These are phyloP conservation scores for Vulpes vulpes DNA, from an alignment of 2,113 vertebrate genomes.

Conservation along the genomic window DNA sequence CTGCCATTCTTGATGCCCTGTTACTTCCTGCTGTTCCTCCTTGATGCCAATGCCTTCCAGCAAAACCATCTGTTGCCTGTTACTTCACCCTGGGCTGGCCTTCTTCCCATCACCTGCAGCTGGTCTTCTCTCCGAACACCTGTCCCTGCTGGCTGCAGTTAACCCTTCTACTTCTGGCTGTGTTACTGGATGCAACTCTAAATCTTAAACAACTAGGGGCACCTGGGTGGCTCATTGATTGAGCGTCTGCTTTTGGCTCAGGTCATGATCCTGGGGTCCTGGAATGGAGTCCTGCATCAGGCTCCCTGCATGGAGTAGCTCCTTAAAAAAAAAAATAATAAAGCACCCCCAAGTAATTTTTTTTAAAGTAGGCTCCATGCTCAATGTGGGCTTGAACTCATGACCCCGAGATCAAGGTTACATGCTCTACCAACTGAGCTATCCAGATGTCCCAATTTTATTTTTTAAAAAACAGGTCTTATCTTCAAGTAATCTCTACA, in stretches of 20 bases:
- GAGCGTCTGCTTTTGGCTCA: too few relatives aligned
- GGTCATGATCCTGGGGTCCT: too few relatives aligned
- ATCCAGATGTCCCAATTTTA: background rate
- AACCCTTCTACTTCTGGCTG: conserved; percentile 57
- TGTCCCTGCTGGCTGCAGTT: conserved; percentile 21
- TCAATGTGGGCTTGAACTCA: too few relatives aligned
- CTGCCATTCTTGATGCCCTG: background rate
- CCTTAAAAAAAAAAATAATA: background rate
- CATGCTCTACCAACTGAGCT: too few relatives aligned
- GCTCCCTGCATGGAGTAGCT: too few relatives aligned
- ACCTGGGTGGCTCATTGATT: too few relatives aligned
- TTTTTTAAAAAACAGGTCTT: background rate
- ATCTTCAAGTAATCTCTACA: background rate
- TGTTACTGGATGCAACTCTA: background rate
- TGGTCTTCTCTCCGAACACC: conserved; percentile 46
- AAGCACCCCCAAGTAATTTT: too few relatives aligned
- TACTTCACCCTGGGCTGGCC: conserved; percentile 24
- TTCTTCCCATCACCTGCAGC: conserved; percentile 48
- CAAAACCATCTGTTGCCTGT: conserved; percentile 58
- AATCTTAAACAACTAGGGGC: conserved; percentile 42
- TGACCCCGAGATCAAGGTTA: too few relatives aligned
- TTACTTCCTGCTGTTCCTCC: background rate
- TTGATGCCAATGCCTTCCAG: background rate
- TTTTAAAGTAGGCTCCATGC: too few relatives aligned
- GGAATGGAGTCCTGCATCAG: too few relatives aligned